Evolutionary conservation across 1,140 invertebrate species (phyloP).

Genomic region (Ceratina japonica): DNA sequence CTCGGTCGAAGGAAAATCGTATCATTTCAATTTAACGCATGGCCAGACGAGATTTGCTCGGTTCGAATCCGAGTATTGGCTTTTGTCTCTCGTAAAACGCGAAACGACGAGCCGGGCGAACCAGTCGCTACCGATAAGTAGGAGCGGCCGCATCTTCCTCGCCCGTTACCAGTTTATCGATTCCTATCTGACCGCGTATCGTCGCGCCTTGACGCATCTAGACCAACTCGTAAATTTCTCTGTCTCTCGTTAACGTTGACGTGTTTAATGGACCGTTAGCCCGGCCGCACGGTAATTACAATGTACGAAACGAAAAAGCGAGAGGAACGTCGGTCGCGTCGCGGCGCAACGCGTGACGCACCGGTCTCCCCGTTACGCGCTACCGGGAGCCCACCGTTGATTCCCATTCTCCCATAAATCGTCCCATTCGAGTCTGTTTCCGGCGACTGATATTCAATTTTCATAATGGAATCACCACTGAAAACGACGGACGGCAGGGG

Average conservation of each 20-base stretch:
- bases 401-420: too few relatives aligned
- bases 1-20: too few relatives aligned
- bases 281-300: slow-evolving; percentile 22
- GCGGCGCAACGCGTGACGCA: background rate
- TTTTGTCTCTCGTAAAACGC: too few relatives aligned
- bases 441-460: slow-evolving; percentile 11
- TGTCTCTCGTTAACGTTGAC: slow-evolving; percentile 43
- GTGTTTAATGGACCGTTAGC: slow-evolving; percentile 56
- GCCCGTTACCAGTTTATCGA: slow-evolving; percentile 53
- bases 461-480: slow-evolving; percentile 1
- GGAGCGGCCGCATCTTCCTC: slow-evolving; percentile 32
- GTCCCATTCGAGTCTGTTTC: slow-evolving; percentile 6
- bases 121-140: slow-evolving; percentile 22
- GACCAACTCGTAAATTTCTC: slow-evolving; percentile 43
- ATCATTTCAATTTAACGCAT: too few relatives aligned
- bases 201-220: slow-evolving; percentile 50
- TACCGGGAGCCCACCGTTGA: too few relatives aligned
- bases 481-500: background rate
- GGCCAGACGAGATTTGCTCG: too few relatives aligned
- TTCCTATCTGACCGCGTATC: slow-evolving; percentile 51
- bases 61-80: too few relatives aligned
- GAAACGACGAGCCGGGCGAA: background rate
- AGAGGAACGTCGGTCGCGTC: too few relatives aligned
- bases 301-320: background rate
- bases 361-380: background rate